Base-by-base conservation (phyloP, 2,888 invertebrate genomes). In the Chrysina gloriosa region DNA sequence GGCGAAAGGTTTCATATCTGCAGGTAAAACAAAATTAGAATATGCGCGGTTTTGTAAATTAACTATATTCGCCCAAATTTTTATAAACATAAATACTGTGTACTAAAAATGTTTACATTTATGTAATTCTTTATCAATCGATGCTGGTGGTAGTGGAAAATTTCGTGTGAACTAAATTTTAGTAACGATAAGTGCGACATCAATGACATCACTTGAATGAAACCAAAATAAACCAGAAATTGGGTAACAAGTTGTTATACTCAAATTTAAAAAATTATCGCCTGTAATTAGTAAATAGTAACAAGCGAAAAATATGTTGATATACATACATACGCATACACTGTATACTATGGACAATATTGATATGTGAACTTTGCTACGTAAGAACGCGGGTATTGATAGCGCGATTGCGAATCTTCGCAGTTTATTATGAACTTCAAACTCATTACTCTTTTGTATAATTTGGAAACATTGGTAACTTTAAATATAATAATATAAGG, bases 1-100 rank as follows among this genome's bases (percentile, higher is more conserved):
- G 79, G 95, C 95, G 5, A 93, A 93, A 81, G 96, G 96, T 71
- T 93, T 97, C 76, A 91, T 96, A 77, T 87, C 91, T 65, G 90
- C 95, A 78, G 96, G 96, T 94, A 85, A 84, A 78, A 76, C 16
- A 29, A 45, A 6, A 3, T 21, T 19, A 19, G 19, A 45, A 45
- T 19, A 19, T 42, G 14, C 14, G 42, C 14, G 7, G n/a, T 42
- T 16, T 16, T 6, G 2, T 5, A n/a, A n/a, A n/a, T n/a, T n/a
- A n/a, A n/a, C n/a, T n/a, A n/a, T n/a, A n/a, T n/a, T n/a, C n/a
- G n/a, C n/a, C n/a, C n/a, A n/a, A n/a, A n/a, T n/a, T 34, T 3
- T 3, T 1, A 34, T 34, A 27, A 29, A 50, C 14, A 14, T 50
- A 50, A 27, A 50, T 14, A 50, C 4, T 50, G 29, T 25, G 14